These are phyloP conservation scores for Epinotia ramella DNA, from an alignment of 2,888 invertebrate genomes.

Conservation along the genomic window DNA sequence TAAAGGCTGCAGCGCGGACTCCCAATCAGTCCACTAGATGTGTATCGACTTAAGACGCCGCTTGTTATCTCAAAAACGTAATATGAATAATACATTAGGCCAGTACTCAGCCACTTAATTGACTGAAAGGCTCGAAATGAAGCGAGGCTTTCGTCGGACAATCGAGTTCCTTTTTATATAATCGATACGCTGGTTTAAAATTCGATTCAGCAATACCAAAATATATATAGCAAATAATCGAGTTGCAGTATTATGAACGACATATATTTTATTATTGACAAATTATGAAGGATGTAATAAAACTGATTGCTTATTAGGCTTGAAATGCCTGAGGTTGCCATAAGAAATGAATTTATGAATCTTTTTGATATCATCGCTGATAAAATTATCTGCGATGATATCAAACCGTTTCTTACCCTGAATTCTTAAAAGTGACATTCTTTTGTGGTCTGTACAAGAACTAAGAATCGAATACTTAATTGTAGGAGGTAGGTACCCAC, in stretches of 20 bases:
- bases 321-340: not conserved
- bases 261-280: conserved; percentile 11
- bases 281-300: conserved; percentile 1
- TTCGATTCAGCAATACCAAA: conserved; percentile 47
- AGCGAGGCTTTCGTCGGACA: conserved; percentile 59
- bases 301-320: conserved; percentile 2
- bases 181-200: conserved; percentile 56
- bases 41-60: conserved; percentile 80
- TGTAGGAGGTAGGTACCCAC: not conserved
- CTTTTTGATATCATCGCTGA: not conserved
- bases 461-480: not conserved
- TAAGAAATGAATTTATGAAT: not conserved
- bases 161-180: conserved; percentile 65
- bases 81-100: conserved; percentile 84
- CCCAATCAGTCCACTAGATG: conserved; percentile 82
- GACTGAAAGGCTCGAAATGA: conserved; percentile 83
- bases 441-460: not conserved
- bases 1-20: conserved; percentile 58
- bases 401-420: not conserved
- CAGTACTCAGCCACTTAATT: conserved; percentile 81
- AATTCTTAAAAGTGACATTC: not conserved
- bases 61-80: conserved; percentile 85
- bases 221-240: not conserved
- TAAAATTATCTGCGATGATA: not conserved
- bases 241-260: not conserved